Percentiles rank a stretch among this genome's conserved stretches.
Evolutionary conservation across 2,113 vertebrate species (phyloP).

Genomic region (Hemiprocne comata): DNA sequence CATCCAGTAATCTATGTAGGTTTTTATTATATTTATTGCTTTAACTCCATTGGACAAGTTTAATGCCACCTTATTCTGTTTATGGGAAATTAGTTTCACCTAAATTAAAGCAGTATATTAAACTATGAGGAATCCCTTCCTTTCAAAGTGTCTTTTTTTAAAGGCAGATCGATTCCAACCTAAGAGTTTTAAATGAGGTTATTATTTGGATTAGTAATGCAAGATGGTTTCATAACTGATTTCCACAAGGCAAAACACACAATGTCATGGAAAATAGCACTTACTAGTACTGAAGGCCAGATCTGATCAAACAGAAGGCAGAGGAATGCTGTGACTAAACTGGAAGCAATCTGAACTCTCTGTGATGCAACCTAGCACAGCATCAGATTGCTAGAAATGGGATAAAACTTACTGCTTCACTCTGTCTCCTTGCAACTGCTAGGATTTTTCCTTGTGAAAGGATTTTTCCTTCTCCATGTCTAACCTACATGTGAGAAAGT

Average conservation of each 20-base stretch:
- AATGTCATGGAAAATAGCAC: constrained; percentile 36
- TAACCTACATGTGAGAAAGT: background rate
- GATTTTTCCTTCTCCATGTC: background rate
- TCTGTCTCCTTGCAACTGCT: background rate
- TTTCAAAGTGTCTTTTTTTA: background rate
- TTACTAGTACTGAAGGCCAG: background rate
- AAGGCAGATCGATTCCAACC: background rate
- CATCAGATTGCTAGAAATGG: background rate
- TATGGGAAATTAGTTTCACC: background rate
- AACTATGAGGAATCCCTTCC: background rate
- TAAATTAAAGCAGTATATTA: background rate
- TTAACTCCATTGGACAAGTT: background rate
- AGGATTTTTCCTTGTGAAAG: background rate
- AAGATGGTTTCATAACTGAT: constrained; percentile 6
- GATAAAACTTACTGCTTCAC: background rate
- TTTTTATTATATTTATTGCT: background rate
- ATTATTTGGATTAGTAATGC: constrained; percentile 27
- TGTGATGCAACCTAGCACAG: background rate
- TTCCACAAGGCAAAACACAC: constrained; percentile 31
- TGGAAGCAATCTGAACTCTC: background rate
- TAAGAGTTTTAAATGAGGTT: background rate
- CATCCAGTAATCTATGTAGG: background rate
- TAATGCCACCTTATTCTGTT: background rate
- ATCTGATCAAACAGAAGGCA: constrained; percentile 26
- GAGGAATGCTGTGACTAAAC: background rate